A percentile compares a stretch with the other conserved stretches of the same genome.
Conservation (phyloP, 2,888 invertebrate genomes). For the Acronicta aceris region DNA sequence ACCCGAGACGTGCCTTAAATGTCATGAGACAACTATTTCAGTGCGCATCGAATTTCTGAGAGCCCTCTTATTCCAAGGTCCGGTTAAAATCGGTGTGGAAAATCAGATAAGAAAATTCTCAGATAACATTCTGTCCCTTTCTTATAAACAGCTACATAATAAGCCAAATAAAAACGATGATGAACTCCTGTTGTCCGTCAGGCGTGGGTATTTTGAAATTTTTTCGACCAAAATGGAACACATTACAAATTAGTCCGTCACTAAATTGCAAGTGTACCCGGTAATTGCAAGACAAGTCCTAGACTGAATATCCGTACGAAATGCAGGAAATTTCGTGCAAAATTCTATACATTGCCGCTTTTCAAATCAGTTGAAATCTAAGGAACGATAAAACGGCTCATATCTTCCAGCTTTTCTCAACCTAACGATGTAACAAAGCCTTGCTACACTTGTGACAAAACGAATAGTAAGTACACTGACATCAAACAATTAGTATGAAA, state of each 20-base stretch:
- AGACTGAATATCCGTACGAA: not conserved
- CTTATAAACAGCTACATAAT: too few species aligned
- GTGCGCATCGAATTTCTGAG: slow-evolving; percentile 14
- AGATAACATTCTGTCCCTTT: not conserved
- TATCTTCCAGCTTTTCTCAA: not conserved
- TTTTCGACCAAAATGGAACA: too few species aligned
- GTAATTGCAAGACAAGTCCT: not conserved
- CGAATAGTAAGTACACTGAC: slow-evolving; percentile 22
- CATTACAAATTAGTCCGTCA: too few species aligned
- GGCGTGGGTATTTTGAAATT: too few species aligned
- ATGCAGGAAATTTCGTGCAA: too few species aligned
- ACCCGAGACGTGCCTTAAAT: slow-evolving; percentile 37
- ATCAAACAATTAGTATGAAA: slow-evolving; percentile 24
- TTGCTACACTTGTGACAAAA: slow-evolving; percentile 1
- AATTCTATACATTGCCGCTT: too few species aligned
- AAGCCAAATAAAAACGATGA: too few species aligned
- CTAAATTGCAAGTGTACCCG: not conserved
- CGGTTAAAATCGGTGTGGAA: slow-evolving; percentile 10
- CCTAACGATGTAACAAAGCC: not conserved
- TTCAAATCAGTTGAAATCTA: too few species aligned
- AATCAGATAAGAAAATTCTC: slow-evolving; percentile 17
- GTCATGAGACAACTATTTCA: slow-evolving; percentile 26
- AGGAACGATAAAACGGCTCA: not conserved
- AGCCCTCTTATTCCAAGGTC: slow-evolving; percentile 22
- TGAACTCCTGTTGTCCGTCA: too few species aligned